Evolutionary conservation across 2,113 vertebrate genomes (phyloP).

Genomic region (Pomatorhinus ruficollis): DNA sequence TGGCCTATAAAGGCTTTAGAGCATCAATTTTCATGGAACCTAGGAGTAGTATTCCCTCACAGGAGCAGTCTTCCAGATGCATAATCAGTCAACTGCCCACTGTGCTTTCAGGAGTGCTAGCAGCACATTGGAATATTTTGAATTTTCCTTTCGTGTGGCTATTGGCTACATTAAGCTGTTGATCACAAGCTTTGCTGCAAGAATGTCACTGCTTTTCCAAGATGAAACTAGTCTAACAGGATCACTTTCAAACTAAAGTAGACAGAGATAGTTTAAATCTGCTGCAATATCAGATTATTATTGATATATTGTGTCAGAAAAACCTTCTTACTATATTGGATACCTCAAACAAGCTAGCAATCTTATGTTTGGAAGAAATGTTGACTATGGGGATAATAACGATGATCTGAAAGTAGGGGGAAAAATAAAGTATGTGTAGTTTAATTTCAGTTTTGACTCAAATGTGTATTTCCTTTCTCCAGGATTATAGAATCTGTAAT

Average conservation of each 20-base stretch:
- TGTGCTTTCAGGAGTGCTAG: not conserved
- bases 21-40: not conserved
- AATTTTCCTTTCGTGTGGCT: not conserved
- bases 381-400: not conserved
- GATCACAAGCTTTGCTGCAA: not conserved
- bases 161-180: accelerated
- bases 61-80: not conserved
- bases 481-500: not conserved
- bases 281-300: not conserved
- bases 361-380: not conserved
- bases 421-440: not conserved
- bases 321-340: not conserved
- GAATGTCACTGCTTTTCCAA: not conserved
- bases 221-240: not conserved
- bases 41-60: not conserved
- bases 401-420: not conserved
- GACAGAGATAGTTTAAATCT: not conserved
- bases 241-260: not conserved
- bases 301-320: not conserved
- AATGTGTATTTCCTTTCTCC: not conserved
- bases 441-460: not conserved
- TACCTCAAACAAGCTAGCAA: not conserved
- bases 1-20: not conserved
- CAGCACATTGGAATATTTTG: not conserved
- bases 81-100: not conserved